These are phyloP conservation scores for Notolabrus celidotus DNA, from an alignment of 2,797 vertebrate genomes.

Conservation along the genomic window DNA sequence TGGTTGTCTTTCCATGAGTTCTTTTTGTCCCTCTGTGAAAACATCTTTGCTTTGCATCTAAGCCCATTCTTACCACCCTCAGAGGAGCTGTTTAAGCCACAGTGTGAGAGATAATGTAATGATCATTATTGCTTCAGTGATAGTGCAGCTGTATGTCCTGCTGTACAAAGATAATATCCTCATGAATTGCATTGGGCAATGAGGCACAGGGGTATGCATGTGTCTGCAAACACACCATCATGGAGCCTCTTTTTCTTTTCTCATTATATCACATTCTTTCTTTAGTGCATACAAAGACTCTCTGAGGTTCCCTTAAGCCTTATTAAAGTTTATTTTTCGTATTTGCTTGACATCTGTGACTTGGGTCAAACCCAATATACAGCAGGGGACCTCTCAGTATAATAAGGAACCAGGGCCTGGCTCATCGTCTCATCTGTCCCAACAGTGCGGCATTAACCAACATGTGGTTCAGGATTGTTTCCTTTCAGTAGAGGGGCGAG, in stretches of 20 bases:
- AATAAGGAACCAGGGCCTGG: slow-evolving; percentile 56
- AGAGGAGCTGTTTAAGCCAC: slow-evolving; percentile 43
- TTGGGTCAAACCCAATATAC: slow-evolving; percentile 39
- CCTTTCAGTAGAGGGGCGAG: slow-evolving; percentile 34
- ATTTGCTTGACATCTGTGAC: slow-evolving; percentile 49
- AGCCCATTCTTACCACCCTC: slow-evolving; percentile 21
- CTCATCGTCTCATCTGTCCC: slow-evolving; percentile 53
- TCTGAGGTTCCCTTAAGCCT: slow-evolving; percentile 56
- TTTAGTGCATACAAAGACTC: slow-evolving; percentile 33
- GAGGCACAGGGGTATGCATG: slow-evolving; percentile 30
- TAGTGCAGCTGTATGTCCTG: slow-evolving; percentile 27
- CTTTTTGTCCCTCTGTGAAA: neutral
- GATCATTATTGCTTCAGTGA: slow-evolving; percentile 41
- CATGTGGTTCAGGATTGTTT: slow-evolving; percentile 40
- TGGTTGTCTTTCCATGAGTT: slow-evolving; percentile 9
- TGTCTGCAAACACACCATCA: slow-evolving; percentile 8
- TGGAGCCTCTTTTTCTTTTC: slow-evolving; percentile 25
- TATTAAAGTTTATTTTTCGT: slow-evolving; percentile 65
- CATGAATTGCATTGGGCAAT: slow-evolving; percentile 15
- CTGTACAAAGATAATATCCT: slow-evolving; percentile 34
- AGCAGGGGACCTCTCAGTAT: slow-evolving; percentile 52
- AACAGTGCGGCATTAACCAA: slow-evolving; percentile 34
- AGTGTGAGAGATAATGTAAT: slow-evolving; percentile 46
- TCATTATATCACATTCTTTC: slow-evolving; percentile 21
- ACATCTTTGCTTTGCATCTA: slow-evolving; percentile 29